phyloP scores from a whole-genome alignment of 2,113 vertebrate species.

The Brachypodius melanocephalos region DNA sequence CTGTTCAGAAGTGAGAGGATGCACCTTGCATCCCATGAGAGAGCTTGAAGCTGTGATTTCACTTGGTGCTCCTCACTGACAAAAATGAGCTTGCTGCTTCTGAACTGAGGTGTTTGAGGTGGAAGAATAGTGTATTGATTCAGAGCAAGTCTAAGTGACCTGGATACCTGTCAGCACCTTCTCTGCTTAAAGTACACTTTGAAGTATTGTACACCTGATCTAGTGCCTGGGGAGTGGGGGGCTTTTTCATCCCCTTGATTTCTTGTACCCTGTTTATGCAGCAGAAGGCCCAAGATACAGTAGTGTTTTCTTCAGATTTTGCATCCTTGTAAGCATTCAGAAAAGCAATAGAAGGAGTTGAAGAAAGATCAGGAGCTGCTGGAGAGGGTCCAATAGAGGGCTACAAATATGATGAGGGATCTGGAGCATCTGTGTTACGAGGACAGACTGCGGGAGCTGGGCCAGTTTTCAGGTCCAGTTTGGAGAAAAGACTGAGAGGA shows the following conservation, averaged over 20 bases:
- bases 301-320: neutral
- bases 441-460: neutral
- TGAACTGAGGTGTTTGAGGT: neutral
- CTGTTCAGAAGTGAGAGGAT: accelerated
- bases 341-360: neutral
- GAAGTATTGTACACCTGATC: accelerated
- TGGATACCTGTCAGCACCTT: accelerated
- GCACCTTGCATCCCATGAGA: neutral
- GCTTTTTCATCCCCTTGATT: neutral
- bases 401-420: neutral
- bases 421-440: neutral
- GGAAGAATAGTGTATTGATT: neutral
- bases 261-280: neutral
- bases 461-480: neutral
- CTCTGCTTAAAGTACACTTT: neutral
- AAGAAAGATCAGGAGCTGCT: neutral
- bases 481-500: neutral
- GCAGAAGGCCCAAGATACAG: too few relatives aligned
- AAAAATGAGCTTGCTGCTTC: neutral
- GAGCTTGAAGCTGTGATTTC: neutral
- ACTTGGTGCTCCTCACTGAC: neutral
- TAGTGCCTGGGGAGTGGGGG: neutral
- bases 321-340: neutral
- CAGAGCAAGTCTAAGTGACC: neutral
- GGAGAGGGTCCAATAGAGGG: neutral